These are phyloP conservation scores for Leucoptera coffeella DNA, from an alignment of 2,888 invertebrate genomes.

Conservation along the genomic window DNA sequence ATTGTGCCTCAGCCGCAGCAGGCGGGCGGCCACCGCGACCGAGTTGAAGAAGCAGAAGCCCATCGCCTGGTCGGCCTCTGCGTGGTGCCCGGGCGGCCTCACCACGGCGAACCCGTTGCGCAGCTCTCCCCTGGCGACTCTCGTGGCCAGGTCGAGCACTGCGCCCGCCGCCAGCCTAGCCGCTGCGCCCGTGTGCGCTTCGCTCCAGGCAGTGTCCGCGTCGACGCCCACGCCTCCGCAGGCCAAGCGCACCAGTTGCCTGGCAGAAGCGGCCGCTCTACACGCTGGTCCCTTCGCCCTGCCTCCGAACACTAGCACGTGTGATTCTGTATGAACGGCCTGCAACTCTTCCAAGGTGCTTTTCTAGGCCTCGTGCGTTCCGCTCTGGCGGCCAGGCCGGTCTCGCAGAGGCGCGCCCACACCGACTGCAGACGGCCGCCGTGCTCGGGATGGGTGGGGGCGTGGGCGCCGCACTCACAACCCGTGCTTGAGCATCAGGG, in stretches of 20 bases:
- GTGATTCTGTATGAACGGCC: slow-evolving; percentile 86
- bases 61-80: slow-evolving; percentile 95
- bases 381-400: slow-evolving; percentile 82
- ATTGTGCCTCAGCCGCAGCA: slow-evolving; percentile 77
- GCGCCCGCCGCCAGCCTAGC: slow-evolving; percentile 94
- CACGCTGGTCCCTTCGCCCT: slow-evolving; percentile 75
- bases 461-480: slow-evolving; percentile 92
- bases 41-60: slow-evolving; percentile 99
- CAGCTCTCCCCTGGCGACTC: slow-evolving; percentile 39
- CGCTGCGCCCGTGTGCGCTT: slow-evolving; percentile 87
- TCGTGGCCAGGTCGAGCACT: slow-evolving; percentile 85
- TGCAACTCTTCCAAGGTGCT: slow-evolving; percentile 92
- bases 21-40: slow-evolving; percentile 88
- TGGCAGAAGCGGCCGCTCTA: slow-evolving; percentile 39
- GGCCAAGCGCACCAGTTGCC: slow-evolving; percentile 79
- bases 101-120: slow-evolving; percentile 85
- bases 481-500: slow-evolving; percentile 93
- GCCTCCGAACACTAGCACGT: slow-evolving; percentile 83
- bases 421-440: slow-evolving; percentile 94
- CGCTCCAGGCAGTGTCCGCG: slow-evolving; percentile 98
- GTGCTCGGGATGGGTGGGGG: slow-evolving; percentile 95
- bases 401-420: slow-evolving; percentile 91
- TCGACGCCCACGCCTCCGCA: slow-evolving; percentile 99
- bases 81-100: slow-evolving; percentile 91
- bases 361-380: slow-evolving; percentile 85